phyloP scores from a whole-genome alignment of 2,888 invertebrate species.

The Parascotia fuliginaria region DNA sequence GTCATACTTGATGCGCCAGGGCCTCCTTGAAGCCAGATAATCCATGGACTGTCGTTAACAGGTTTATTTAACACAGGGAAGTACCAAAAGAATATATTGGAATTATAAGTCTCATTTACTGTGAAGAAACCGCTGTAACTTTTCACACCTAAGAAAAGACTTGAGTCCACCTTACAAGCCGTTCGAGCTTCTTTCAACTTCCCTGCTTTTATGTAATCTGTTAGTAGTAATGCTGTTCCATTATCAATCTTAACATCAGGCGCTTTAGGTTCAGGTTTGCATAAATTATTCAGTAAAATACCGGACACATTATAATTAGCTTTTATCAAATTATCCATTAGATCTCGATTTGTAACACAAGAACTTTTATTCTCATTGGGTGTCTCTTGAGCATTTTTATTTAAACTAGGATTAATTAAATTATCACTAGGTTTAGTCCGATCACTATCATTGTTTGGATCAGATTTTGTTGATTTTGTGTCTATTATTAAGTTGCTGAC shows the following conservation, averaged over 20 bases:
- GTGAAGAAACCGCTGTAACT: slow-evolving; percentile 87
- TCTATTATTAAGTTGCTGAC: slow-evolving; percentile 34
- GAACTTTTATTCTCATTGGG: slow-evolving; percentile 7
- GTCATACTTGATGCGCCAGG: slow-evolving; percentile 90
- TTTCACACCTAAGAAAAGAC: slow-evolving; percentile 66
- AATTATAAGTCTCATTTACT: slow-evolving; percentile 89
- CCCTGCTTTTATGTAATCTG: slow-evolving; percentile 68
- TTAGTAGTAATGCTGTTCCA: slow-evolving; percentile 67
- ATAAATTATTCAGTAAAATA: slow-evolving; percentile 5
- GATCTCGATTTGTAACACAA: slow-evolving; percentile 23
- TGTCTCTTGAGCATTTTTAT: neutral
- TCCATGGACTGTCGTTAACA: slow-evolving; percentile 85
- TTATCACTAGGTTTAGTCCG: slow-evolving; percentile 21
- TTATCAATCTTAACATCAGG: slow-evolving; percentile 46
- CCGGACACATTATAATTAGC: slow-evolving; percentile 22
- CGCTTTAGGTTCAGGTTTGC: slow-evolving; percentile 26
- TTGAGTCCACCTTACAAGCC: slow-evolving; percentile 58
- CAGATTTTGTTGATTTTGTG: slow-evolving; percentile 11
- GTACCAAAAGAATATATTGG: slow-evolving; percentile 95
- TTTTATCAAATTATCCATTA: slow-evolving; percentile 30
- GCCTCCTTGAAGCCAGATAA: slow-evolving; percentile 96
- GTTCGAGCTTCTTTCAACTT: slow-evolving; percentile 67
- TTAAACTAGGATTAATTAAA: neutral
- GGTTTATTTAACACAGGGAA: slow-evolving; percentile 86
- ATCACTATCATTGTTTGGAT: slow-evolving; percentile 12